Conservation (phyloP, 1,140 invertebrate genomes). For the Meloidogyne exigua region DNA sequence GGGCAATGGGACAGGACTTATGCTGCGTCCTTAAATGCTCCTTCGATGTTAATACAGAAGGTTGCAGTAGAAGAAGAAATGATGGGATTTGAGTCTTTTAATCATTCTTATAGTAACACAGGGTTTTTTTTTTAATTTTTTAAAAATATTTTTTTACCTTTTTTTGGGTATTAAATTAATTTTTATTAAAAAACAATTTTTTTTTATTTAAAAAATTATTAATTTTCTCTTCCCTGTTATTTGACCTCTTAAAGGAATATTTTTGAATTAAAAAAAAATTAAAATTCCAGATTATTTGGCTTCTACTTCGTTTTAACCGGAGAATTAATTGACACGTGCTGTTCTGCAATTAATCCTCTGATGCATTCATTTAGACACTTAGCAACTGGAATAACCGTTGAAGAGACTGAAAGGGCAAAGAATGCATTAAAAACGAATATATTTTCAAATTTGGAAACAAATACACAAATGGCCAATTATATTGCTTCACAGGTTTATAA, state of each 20-base stretch:
- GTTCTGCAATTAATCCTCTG: conserved; percentile 9
- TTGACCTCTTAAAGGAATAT: no score
- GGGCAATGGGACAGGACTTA: conserved; percentile 75
- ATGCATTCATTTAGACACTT: conserved; percentile 49
- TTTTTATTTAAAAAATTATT: no score
- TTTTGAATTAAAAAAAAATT: no score
- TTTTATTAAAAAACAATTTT: no score
- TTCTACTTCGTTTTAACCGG: conserved; percentile 42
- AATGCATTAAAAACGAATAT: conserved; percentile 38
- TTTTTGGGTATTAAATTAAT: no score
- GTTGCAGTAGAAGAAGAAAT: conserved; percentile 70
- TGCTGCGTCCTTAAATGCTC: conserved; percentile 83
- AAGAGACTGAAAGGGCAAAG: conserved; percentile 50
- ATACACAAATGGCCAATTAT: conserved; percentile 38
- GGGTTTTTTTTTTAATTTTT: conserved; percentile 15
- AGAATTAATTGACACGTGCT: conserved; percentile 12
- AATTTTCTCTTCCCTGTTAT: no score
- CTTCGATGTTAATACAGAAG: conserved; percentile 77
- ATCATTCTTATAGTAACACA: conserved; percentile 80
- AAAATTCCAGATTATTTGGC: conserved; percentile 40
- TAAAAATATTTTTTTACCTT: no score
- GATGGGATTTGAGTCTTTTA: conserved; percentile 96
- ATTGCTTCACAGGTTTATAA: conserved; percentile 36
- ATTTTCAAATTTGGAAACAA: conserved; percentile 39
- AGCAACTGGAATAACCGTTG: conserved; percentile 40